phyloP scores from a whole-genome alignment of 2,113 vertebrate genomes.

The Paradoxurus hermaphroditus region DNA sequence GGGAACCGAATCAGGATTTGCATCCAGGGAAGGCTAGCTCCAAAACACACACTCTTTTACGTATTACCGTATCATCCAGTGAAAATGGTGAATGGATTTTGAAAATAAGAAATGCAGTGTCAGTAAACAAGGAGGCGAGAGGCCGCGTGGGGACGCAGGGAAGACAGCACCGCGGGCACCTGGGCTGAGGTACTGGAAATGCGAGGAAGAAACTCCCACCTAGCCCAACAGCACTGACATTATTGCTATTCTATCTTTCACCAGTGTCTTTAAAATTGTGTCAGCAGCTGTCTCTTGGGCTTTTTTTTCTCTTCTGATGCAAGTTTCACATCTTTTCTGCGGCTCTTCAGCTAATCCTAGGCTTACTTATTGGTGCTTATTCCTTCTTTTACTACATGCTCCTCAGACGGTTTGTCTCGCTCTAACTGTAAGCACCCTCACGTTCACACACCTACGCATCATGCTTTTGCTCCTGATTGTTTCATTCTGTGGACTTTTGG shows the following conservation, averaged over 20 bases:
- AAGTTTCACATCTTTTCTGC: not conserved
- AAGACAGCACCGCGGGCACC: not conserved
- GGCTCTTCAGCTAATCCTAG: not conserved
- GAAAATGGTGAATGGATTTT: not conserved
- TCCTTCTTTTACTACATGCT: not conserved
- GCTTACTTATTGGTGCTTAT: not conserved
- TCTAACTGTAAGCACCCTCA: not conserved
- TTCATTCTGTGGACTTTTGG: not conserved
- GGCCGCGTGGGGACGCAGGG: not conserved
- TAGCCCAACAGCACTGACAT: not conserved
- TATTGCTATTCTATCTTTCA: not conserved
- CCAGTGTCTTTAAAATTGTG: not conserved
- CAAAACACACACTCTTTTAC: not conserved
- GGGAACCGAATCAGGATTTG: not conserved
- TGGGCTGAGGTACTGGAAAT: not conserved
- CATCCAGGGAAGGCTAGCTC: not conserved
- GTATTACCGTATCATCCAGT: not conserved
- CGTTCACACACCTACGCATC: not conserved
- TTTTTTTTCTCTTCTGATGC: not conserved
- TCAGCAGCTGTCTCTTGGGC: not conserved
- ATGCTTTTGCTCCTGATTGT: not conserved
- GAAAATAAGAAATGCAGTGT: not conserved
- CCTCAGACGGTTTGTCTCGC: not conserved
- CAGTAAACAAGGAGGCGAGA: not conserved
- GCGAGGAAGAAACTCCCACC: fast-evolving